Percentiles rank a stretch among this genome's conserved stretches.
phyloP scores from a whole-genome alignment of 92 coral and sea anemone genomes.

The Epizoanthus ramosus region DNA sequence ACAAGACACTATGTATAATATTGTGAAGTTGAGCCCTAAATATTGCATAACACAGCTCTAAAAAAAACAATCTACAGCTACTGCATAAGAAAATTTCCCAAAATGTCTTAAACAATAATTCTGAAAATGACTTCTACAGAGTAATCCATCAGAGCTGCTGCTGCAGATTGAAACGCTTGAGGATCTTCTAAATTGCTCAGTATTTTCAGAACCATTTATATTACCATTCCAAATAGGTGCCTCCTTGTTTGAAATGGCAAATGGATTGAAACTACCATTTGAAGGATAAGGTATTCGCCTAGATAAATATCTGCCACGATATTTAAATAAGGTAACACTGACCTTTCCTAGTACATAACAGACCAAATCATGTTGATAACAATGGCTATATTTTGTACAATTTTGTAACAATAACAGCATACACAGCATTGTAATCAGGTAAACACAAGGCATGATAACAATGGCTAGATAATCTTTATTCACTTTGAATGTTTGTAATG shows the following conservation, averaged over 20 bases:
- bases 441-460: conserved; percentile 16
- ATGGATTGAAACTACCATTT: conserved; percentile 38
- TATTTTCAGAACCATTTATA: conserved; percentile 2
- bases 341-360: no score
- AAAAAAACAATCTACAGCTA: conserved; percentile 46
- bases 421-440: conserved; percentile 29
- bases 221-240: conserved; percentile 34
- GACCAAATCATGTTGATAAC: no score
- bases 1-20: conserved; percentile 21
- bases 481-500: conserved; percentile 9
- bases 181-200: conserved; percentile 1
- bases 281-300: conserved; percentile 47
- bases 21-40: no score
- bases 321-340: conserved; percentile 24
- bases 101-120: conserved; percentile 38
- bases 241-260: conserved; percentile 40
- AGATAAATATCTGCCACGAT: conserved; percentile 39
- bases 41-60: conserved; percentile 35
- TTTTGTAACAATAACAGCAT: conserved; percentile 27
- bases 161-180: background rate
- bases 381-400: no score
- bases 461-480: conserved; percentile 11
- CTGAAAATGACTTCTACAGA: conserved; percentile 24
- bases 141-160: conserved; percentile 17
- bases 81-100: conserved; percentile 47